Evolutionary conservation across 2,797 vertebrate species (phyloP).

Genomic region (Anguilla marmorata): DNA sequence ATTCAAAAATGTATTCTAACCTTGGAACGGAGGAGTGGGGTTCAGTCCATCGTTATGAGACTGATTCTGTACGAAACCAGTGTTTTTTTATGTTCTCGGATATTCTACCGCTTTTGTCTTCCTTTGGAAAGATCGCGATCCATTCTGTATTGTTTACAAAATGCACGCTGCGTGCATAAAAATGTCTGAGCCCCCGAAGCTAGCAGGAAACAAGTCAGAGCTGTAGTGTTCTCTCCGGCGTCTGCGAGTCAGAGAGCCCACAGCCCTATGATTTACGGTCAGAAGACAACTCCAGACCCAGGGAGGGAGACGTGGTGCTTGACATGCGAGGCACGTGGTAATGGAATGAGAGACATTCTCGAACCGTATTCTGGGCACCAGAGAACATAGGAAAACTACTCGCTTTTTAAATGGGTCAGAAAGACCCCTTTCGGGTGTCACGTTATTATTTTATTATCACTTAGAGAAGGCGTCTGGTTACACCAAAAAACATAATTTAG

Average conservation of each 20-base stretch:
- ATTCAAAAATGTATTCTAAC: neutral
- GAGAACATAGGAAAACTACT: slow-evolving; percentile 21
- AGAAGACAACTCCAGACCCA: neutral
- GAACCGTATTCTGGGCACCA: slow-evolving; percentile 37
- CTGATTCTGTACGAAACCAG: neutral
- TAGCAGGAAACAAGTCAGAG: neutral
- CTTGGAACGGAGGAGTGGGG: neutral
- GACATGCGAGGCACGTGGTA: slow-evolving; percentile 31
- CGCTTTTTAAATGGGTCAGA: slow-evolving; percentile 36
- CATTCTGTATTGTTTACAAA: neutral
- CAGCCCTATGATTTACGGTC: neutral
- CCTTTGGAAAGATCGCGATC: neutral
- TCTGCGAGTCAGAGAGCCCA: neutral
- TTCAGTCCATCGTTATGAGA: neutral
- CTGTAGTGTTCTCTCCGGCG: neutral
- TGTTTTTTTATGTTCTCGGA: neutral
- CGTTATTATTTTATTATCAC: neutral
- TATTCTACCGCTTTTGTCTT: neutral
- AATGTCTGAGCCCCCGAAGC: neutral
- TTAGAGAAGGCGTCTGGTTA: no score
- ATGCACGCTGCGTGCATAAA: neutral
- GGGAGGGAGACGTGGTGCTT: slow-evolving; percentile 33
- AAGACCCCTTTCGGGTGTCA: slow-evolving; percentile 34
- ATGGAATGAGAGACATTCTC: slow-evolving; percentile 30
- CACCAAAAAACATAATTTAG: neutral